Conservation (phyloP, 2,797 vertebrate species). For the Argyrosomus regius region DNA sequence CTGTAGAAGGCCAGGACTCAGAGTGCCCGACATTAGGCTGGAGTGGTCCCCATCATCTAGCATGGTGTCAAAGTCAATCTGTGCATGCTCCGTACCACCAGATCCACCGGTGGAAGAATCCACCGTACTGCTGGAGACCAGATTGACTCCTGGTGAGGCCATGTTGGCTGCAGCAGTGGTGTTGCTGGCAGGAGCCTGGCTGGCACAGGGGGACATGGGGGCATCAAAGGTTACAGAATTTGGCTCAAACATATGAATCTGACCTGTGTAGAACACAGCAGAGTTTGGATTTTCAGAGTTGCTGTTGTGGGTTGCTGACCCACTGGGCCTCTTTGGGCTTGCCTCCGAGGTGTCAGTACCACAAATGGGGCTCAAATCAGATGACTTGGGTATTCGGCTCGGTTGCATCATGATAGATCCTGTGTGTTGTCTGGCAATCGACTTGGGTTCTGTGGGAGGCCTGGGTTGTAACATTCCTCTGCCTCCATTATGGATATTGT, state of each 20-base stretch:
- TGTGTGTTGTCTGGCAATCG: constrained; percentile 81
- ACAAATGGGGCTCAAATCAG: constrained; percentile 68
- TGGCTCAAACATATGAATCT: constrained; percentile 93
- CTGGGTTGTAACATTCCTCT: constrained; percentile 88
- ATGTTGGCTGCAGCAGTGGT: constrained; percentile 81
- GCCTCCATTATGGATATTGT: constrained; percentile 72
- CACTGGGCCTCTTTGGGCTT: constrained; percentile 85
- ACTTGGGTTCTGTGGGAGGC: constrained; percentile 89
- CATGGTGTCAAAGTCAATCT: constrained; percentile 98
- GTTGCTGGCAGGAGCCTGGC: constrained; percentile 73
- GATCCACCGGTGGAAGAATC: constrained; percentile 87
- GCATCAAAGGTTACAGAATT: constrained; percentile 80
- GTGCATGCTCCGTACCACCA: constrained; percentile 86
- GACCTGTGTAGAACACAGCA: constrained; percentile 90
- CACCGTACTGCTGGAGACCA: constrained; percentile 97
- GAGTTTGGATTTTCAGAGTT: constrained; percentile 71
- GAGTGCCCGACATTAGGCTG: constrained; percentile 94
- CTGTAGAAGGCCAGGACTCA: constrained; percentile 96
- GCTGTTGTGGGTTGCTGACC: constrained; percentile 70
- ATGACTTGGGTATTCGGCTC: constrained; percentile 84
- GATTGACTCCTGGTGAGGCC: constrained; percentile 93
- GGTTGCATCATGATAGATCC: constrained; percentile 82
- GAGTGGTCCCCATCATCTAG: constrained; percentile 98
- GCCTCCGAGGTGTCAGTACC: constrained; percentile 86
- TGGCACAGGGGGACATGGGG: constrained; percentile 80